These are phyloP conservation scores for Philereme transversata DNA, from an alignment of 2,888 invertebrate species.

Conservation along the genomic window DNA sequence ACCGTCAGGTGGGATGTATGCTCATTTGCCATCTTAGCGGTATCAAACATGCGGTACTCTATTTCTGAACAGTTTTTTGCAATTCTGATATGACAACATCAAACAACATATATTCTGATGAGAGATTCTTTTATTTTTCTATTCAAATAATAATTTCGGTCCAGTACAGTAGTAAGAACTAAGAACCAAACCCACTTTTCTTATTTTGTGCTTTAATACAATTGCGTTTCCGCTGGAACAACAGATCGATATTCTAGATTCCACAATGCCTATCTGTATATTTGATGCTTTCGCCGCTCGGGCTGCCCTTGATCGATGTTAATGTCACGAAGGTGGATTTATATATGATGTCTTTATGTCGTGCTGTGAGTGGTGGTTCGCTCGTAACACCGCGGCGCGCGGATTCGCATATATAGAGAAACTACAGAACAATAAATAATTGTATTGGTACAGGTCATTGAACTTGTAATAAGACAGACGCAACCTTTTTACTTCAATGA, in stretches of 20 bases:
- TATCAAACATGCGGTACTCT: too few species aligned
- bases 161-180: too few species aligned
- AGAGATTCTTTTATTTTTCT: too few species aligned
- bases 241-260: constrained; percentile 31
- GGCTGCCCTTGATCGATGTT: constrained; percentile 51
- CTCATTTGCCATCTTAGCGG: too few species aligned
- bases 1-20: too few species aligned
- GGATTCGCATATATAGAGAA: constrained; percentile 35
- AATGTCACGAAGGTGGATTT: constrained; percentile 38
- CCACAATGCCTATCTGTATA: constrained; percentile 18
- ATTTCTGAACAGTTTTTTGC: too few species aligned
- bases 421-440: constrained; percentile 17
- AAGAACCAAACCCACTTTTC: too few species aligned
- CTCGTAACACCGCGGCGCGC: constrained; percentile 48
- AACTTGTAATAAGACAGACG: constrained; percentile 37
- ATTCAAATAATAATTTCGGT: too few species aligned
- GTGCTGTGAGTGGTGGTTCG: constrained; percentile 47
- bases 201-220: neutral
- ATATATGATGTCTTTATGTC: constrained; percentile 51
- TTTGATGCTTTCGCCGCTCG: constrained; percentile 30
- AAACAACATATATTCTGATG: too few species aligned
- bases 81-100: too few species aligned
- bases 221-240: constrained; percentile 10
- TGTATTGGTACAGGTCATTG: constrained; percentile 24
- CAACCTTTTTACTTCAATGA: constrained; percentile 28